Base-by-base conservation (phyloP, 1,140 invertebrate species). In the Wiebesia pumilae region DNA sequence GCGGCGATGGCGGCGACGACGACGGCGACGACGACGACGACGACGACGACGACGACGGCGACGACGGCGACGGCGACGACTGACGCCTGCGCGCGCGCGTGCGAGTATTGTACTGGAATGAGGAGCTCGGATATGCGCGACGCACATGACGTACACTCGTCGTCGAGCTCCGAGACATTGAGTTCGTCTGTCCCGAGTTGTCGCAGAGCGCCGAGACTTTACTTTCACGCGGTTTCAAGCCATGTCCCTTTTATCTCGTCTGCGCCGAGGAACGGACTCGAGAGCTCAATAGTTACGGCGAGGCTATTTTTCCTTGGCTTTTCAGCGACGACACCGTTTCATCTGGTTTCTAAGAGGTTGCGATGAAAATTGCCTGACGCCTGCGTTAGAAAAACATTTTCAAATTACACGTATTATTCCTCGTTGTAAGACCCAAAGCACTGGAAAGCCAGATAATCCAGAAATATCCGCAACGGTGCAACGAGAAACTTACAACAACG, bases 161-260 rank as follows among this genome's bases (percentile, higher is more conserved):
- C 30, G 58, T 27, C 24, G 58, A 62, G 51, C 38, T 75, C 86
- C 24, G 67, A 24, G 71, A 75, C 38, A n/a, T 75, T 43, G 58
- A 69, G 86, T 81, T 40, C 47, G 83, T 86, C 47, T 81, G 65
- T 89, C 86, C 85, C 81, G 84, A 84, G 87, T 75, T 38, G n/a
- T n/a, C n/a, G 38, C 71, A n/a, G 38, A 89, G 87, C 80, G 78
- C 77, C 27, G 83, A 40, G 87, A 78, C 82, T 88, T 85, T 85
- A 85, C 89, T 88, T 89, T 88, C 88, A 89, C 88, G 58, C 40
- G 58, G 62, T 19, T n/a, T 54, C 24, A 33, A 84, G 83, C 78
- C 87, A 88, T 86, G 81, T 81, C 67, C 77, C 83, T 84, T 85
- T 85, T 71, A 81, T 79, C 78, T 85, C 35, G 14, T 35, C 43